Conservation (phyloP, 1,140 invertebrate species). For the Drosophila biarmipes region DNA sequence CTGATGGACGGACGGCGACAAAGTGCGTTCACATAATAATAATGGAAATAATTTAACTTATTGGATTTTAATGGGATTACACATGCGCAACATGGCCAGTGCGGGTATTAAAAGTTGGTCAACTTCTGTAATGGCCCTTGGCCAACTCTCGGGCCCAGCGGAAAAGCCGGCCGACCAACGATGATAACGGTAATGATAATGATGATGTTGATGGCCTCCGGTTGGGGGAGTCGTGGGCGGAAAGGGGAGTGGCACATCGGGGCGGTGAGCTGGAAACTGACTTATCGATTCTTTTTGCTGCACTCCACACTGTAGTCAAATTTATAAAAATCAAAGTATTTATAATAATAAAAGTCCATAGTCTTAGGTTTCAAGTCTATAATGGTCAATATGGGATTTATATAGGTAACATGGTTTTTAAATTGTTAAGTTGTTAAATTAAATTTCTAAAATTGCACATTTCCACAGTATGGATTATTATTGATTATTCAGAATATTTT, state of each 20-base stretch:
- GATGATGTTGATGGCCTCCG: slow-evolving; percentile 49
- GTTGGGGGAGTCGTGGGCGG: background rate
- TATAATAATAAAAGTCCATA: background rate
- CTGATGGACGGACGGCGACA: slow-evolving; percentile 58
- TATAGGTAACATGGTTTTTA: no score
- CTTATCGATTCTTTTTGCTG: slow-evolving; percentile 23
- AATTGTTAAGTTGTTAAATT: no score
- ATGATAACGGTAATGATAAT: slow-evolving; percentile 53
- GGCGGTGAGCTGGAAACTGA: slow-evolving; percentile 6
- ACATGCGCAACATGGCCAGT: slow-evolving; percentile 75
- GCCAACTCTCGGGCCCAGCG: slow-evolving; percentile 25
- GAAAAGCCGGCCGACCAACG: slow-evolving; percentile 30
- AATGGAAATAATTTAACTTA: slow-evolving; percentile 84
- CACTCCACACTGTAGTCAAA: background rate
- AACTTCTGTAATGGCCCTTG: slow-evolving; percentile 63
- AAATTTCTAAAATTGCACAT: no score
- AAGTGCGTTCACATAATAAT: slow-evolving; percentile 80
- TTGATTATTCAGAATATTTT: background rate
- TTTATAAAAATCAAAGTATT: background rate
- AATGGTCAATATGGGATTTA: no score
- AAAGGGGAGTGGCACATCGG: background rate
- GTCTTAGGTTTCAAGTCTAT: background rate
- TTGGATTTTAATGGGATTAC: slow-evolving; percentile 84
- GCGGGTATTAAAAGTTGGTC: slow-evolving; percentile 77
- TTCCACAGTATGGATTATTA: no score